These are phyloP conservation scores for Hydrolagus affinis DNA, from an alignment of 2,113 vertebrate species.

Conservation along the genomic window DNA sequence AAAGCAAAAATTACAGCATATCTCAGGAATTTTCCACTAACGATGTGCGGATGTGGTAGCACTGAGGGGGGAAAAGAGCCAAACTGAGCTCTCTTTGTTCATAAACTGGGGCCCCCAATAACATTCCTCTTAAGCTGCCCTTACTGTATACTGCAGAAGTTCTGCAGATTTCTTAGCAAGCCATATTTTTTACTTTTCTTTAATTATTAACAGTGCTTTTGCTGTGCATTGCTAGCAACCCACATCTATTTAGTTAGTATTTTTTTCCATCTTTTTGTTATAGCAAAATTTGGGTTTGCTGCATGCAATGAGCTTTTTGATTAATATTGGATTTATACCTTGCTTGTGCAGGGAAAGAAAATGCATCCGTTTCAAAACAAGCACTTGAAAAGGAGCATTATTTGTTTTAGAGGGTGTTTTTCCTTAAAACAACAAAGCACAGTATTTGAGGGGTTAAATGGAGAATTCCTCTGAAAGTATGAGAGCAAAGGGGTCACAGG, in stretches of 20 bases:
- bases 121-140: conserved; percentile 94
- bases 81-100: conserved; percentile 99
- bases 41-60: conserved; percentile 99
- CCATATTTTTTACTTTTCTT: conserved; percentile 1
- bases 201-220: background rate
- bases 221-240: background rate
- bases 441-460: conserved; percentile 59
- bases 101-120: conserved; percentile 82
- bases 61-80: conserved; percentile 73
- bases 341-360: background rate
- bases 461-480: conserved; percentile 57
- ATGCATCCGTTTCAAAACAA: background rate
- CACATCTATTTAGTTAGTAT: background rate
- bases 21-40: conserved; percentile 99
- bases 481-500: conserved; percentile 61
- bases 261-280: background rate
- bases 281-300: background rate
- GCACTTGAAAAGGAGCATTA: background rate
- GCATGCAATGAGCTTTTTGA: background rate
- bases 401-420: background rate
- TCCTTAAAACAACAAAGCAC: conserved; percentile 23
- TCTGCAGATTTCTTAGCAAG: conserved; percentile 60
- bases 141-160: conserved; percentile 85
- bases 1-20: conserved; percentile 90
- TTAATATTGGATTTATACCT: background rate